Evolutionary conservation across 2,113 vertebrate genomes (phyloP), one percentile per base, ranked within the genome.

Genomic region (Vulpes lagopus): DNA sequence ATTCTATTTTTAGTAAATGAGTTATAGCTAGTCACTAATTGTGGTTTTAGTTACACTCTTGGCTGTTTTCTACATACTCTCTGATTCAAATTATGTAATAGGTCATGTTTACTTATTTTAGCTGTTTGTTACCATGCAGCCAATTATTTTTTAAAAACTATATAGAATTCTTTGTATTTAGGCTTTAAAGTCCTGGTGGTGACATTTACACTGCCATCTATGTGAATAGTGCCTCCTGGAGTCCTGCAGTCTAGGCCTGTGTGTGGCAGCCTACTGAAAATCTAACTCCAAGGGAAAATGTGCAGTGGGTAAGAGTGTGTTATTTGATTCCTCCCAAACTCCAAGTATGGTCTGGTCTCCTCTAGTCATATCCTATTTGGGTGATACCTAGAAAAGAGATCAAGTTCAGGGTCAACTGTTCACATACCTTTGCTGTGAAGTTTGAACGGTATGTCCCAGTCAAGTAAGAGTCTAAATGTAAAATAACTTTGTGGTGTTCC

Each of bases 91-190:
- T 93, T 84, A 93, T 82, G 76, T 91, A 78, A 78, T 78, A 92
- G 38, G 9, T 93, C 88, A 88, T 89, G 16, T 81, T 96, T 88
- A 80, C 59, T 84, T 93, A 38, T 88, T 94, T 74, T 93, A 92
- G 59, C 27, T 91, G 0, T 86, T 12, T 71, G 38, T 87, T 92
- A n/a, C 76, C 86, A 11, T 76, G 59, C 55, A 25, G 43, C 20
- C 87, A 51, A 27, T 23, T 91, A 38, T 89, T 62, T 64, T 73
- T 38, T 14, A 17, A 30, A 62, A 64, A 27, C 22, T 38, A 76
- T 43, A 76, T 76, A 76, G 38, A 55, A 79, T 51, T 79, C 76
- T 53, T 79, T 79, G 76, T 79, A 79, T 55, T 20, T 79, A 55
- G 30, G 27, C 51, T 20, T 79, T 55, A 79, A 79, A 79, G 51